A percentile compares a stretch with the other conserved stretches of the same genome.
Evolutionary conservation across 2,797 vertebrate species (phyloP).

Genomic region (Antrozous pallidus): DNA sequence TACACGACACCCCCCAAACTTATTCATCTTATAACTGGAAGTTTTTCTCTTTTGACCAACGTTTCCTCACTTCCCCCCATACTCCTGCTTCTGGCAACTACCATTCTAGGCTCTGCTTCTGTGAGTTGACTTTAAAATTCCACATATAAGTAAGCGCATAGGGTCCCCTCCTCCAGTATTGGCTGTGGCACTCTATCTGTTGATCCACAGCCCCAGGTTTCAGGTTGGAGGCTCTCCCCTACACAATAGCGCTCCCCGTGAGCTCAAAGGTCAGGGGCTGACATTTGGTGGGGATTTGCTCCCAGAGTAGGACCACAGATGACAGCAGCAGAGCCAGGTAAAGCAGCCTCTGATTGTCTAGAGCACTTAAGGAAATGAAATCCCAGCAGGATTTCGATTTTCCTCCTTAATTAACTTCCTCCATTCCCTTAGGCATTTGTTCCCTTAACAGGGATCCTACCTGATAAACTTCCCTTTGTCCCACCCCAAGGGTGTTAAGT

Average conservation of each 20-base stretch:
- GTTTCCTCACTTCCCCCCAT: not conserved
- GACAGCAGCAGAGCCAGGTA: slow-evolving; percentile 63
- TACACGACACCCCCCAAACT: not conserved
- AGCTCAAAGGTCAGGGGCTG: not conserved
- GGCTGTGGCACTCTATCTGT: not conserved
- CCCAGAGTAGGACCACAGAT: slow-evolving; percentile 32
- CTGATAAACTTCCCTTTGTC: slow-evolving; percentile 62
- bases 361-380: slow-evolving; percentile 76
- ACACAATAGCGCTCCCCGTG: not conserved
- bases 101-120: not conserved
- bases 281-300: not conserved
- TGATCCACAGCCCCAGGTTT: not conserved
- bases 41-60: not conserved
- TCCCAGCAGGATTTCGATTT: slow-evolving; percentile 75
- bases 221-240: not conserved
- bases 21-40: not conserved
- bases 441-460: slow-evolving; percentile 13
- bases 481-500: slow-evolving; percentile 67
- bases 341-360: slow-evolving; percentile 48
- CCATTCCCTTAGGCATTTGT: slow-evolving; percentile 48
- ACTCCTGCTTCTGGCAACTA: not conserved
- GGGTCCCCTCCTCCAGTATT: not conserved
- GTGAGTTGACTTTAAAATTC: not conserved
- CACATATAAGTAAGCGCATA: not conserved
- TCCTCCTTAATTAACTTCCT: slow-evolving; percentile 63